These are phyloP conservation scores for Incurvaria masculella DNA, from an alignment of 2,888 invertebrate genomes.

Conservation along the genomic window DNA sequence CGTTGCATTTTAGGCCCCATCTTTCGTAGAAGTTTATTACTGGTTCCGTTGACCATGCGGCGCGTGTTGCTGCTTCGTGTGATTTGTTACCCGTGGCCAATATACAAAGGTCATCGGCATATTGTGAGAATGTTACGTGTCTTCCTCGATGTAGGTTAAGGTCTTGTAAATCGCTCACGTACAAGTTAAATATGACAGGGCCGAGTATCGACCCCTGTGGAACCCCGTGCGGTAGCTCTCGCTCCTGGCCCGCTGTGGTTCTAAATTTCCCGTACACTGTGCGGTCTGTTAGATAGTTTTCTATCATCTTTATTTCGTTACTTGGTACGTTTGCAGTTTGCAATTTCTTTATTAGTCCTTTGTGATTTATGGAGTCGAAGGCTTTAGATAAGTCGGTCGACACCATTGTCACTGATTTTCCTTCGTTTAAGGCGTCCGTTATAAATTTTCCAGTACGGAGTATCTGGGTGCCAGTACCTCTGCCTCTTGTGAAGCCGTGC, in stretches of 20 bases:
- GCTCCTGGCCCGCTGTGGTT: background rate
- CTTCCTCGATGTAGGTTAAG: no score
- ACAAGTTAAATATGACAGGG: conserved; percentile 1
- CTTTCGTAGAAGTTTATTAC: no score
- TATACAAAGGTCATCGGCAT: conserved; percentile 3
- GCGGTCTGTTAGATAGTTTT: background rate
- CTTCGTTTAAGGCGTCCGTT: conserved; percentile 5
- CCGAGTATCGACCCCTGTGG: conserved; percentile 4
- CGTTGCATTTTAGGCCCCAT: no score
- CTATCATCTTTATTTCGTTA: conserved; percentile 1
- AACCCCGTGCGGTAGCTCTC: background rate
- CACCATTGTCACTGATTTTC: background rate
- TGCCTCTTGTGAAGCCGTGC: conserved; percentile 9
- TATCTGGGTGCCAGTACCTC: conserved; percentile 12
- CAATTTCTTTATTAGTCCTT: background rate
- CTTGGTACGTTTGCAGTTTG: background rate
- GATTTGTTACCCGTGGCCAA: no score
- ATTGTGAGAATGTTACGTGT: no score
- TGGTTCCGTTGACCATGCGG: no score
- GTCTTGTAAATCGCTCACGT: conserved; percentile 1
- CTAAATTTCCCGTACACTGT: background rate
- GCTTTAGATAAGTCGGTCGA: background rate
- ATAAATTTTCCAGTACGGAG: conserved; percentile 11
- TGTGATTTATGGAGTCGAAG: background rate
- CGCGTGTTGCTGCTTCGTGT: no score